These are phyloP conservation scores for Drosophila percnosoma DNA, from an alignment of 2,888 invertebrate species.

Conservation along the genomic window DNA sequence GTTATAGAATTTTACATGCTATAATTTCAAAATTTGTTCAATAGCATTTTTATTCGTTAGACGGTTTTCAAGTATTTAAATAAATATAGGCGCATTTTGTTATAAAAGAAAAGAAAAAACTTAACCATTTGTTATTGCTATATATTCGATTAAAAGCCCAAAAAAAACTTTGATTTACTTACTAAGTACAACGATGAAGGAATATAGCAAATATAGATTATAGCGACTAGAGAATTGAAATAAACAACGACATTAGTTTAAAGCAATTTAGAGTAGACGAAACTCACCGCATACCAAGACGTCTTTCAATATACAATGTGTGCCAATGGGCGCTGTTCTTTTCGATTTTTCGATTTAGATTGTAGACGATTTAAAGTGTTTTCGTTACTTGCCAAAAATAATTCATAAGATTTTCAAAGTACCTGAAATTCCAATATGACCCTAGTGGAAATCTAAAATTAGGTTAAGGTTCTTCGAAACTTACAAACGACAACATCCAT, in stretches of 20 bases:
- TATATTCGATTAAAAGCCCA: conserved; percentile 11
- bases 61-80: conserved; percentile 19
- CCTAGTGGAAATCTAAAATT: conserved; percentile 66
- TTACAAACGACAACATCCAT: conserved; percentile 33
- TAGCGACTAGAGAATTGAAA: conserved; percentile 52
- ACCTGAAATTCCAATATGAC: conserved; percentile 73
- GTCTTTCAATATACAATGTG: conserved; percentile 65
- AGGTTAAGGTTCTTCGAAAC: conserved; percentile 65
- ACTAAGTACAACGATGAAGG: conserved; percentile 56
- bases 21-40: conserved; percentile 14
- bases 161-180: conserved; percentile 30
- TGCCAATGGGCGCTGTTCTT: conserved; percentile 39
- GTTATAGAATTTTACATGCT: conserved; percentile 14
- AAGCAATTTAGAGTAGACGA: conserved; percentile 64
- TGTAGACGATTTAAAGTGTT: conserved; percentile 51
- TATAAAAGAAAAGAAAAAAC: not conserved
- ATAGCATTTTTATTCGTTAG: conserved; percentile 19
- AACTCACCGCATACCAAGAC: conserved; percentile 57
- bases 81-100: conserved; percentile 21
- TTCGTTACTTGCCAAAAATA: conserved; percentile 70
- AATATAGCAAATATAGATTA: conserved; percentile 43
- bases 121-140: conserved; percentile 3
- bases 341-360: conserved; percentile 42
- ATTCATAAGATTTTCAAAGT: conserved; percentile 80
- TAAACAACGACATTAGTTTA: conserved; percentile 81